These are phyloP conservation scores for Anolis apletophallus DNA, from an alignment of 2,797 vertebrate genomes.

Conservation along the genomic window DNA sequence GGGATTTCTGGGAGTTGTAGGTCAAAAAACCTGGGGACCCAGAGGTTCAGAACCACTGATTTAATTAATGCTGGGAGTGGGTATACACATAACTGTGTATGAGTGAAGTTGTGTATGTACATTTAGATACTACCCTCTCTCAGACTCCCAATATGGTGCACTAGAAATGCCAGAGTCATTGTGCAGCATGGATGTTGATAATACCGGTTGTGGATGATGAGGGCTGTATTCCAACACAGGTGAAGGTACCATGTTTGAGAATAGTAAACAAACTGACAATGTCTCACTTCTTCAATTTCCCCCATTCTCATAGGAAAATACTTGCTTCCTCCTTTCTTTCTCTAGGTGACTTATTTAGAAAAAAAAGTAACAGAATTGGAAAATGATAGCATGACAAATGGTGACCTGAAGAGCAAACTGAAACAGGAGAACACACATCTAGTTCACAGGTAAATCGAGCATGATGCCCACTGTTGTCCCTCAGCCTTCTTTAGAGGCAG, in stretches of 20 bases:
- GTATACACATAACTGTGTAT: background rate
- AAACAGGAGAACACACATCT: conserved; percentile 95
- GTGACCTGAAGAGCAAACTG: conserved; percentile 92
- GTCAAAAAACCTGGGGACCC: no score
- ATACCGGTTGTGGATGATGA: background rate
- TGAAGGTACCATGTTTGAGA: background rate
- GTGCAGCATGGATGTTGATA: background rate
- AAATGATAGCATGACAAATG: conserved; percentile 88
- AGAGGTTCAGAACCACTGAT: no score
- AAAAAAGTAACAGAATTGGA: conserved; percentile 96
- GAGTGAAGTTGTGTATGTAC: background rate
- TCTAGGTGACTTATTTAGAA: conserved; percentile 88
- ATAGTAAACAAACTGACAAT: no score
- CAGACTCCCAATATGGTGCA: background rate
- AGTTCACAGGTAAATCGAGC: conserved; percentile 89
- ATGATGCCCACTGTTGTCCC: background rate
- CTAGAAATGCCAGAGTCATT: no score
- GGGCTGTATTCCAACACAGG: background rate
- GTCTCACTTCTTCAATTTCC: background rate
- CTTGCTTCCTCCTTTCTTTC: conserved; percentile 25
- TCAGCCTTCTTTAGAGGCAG: background rate
- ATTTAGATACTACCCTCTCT: background rate
- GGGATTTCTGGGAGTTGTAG: no score
- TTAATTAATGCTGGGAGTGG: background rate
- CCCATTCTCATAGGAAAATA: background rate